A percentile compares a stretch with the other conserved stretches of the same genome.
phyloP scores from a whole-genome alignment of 2,888 invertebrate species.

The Drosophila meridionalis region DNA sequence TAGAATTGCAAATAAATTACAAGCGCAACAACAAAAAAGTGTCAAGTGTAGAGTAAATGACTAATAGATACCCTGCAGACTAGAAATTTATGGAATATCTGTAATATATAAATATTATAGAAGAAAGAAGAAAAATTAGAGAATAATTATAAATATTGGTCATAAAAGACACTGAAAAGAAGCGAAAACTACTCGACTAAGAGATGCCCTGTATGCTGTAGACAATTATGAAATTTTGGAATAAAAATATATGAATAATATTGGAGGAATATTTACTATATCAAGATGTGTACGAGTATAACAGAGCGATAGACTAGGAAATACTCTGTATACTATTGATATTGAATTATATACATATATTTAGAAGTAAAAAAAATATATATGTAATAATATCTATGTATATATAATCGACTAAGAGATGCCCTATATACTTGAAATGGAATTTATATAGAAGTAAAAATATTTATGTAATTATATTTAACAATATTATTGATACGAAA shows the following conservation, averaged over 20 bases:
- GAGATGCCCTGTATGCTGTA: background rate
- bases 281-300: background rate
- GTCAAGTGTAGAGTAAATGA: background rate
- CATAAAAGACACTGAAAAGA: background rate
- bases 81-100: too few relatives aligned
- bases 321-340: too few relatives aligned
- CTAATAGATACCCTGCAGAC: background rate
- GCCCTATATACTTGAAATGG: background rate
- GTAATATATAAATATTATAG: background rate
- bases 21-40: slow-evolving; percentile 13
- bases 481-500: too few relatives aligned
- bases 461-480: background rate
- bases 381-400: too few relatives aligned
- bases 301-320: background rate
- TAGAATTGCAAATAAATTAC: slow-evolving; percentile 63
- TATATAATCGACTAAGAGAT: background rate
- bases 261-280: background rate
- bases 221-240: background rate
- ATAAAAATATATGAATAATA: background rate
- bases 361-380: too few relatives aligned
- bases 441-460: background rate
- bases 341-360: too few relatives aligned
- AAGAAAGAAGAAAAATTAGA: background rate
- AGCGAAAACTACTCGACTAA: background rate
- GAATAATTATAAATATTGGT: background rate